phyloP scores from a whole-genome alignment of 2,888 invertebrate genomes.

The Parthenolecanium corni region DNA sequence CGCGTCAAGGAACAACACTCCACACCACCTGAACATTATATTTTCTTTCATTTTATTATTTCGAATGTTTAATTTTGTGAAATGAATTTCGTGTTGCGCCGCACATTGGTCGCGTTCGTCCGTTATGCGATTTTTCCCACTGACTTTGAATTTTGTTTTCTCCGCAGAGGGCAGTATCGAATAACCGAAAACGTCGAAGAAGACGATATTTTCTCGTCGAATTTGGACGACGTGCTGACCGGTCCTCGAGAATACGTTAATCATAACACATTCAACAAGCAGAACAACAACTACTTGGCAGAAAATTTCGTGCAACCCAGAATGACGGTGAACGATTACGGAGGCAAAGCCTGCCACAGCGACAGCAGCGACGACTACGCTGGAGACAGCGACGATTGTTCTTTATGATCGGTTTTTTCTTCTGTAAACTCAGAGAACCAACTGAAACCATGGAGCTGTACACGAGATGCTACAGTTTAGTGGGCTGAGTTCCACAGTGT shows the following conservation, averaged over 20 bases:
- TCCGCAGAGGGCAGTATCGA: constrained; percentile 11
- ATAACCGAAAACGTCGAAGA: constrained; percentile 16
- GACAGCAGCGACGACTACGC: constrained; percentile 33
- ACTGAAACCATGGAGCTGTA: too few species aligned
- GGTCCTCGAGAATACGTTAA: constrained; percentile 20
- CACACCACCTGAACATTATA: too few species aligned
- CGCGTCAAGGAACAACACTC: too few species aligned
- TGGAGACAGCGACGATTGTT: constrained; percentile 34
- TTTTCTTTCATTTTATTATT: too few species aligned
- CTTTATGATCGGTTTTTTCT: constrained; percentile 34
- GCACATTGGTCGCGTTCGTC: too few species aligned
- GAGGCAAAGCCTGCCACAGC: constrained; percentile 23
- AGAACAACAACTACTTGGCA: constrained; percentile 1
- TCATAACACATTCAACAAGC: constrained; percentile 7
- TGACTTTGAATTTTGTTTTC: background rate
- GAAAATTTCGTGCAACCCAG: constrained; percentile 10
- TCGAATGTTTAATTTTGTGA: too few species aligned
- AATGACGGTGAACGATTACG: constrained; percentile 17
- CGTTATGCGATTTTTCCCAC: background rate
- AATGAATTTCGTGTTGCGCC: too few species aligned
- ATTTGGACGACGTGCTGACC: constrained; percentile 21
- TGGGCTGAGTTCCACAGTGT: too few species aligned
- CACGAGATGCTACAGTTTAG: too few species aligned
- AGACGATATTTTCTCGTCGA: constrained; percentile 24
- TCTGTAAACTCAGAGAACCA: too few species aligned